Evolutionary conservation across 1,140 invertebrate species (phyloP), one percentile per base, ranked within the genome.

Genomic region (Matsumurasca onukii): DNA sequence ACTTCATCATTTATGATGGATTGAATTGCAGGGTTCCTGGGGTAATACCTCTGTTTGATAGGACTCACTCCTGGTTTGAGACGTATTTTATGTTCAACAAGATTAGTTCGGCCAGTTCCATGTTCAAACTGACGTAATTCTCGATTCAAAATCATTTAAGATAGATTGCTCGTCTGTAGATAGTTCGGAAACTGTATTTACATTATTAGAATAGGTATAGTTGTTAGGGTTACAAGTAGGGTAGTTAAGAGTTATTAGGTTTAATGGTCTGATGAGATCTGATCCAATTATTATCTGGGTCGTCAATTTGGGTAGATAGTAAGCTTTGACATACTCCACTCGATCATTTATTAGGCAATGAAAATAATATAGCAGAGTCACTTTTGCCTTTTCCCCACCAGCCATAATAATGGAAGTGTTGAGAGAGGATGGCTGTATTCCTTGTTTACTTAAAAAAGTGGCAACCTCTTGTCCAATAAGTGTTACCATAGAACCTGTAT

Each of bases 1-100:
- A 75, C 68, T 51, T 76, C 70, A 2, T 70, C 22, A 31, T 71
- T 57, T 12, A 72, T 71, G 17, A 70, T 69, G 17, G 12, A 2
- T 31, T 69, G 70, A 15, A 65, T 62, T 1, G 25, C 48, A 0
- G 66, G 67, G 20, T 59, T 48, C 3, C 30, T 25, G 13, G 67
- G 64, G 25, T 73, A 69, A 24, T 71, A 67, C 24, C 70, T 34
- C 31, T 73, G 68, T 45, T 69, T 69, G 29, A 67, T 45, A 3
- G 66, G 70, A n/a, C 20, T n/a, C 9, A 45, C 34, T 0, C n/a
- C 27, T 17, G 20, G 22, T 20, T 48, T 66, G 2, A 45, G 29
- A 3, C 49, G 45, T 48, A 67, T 67, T 25, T 57, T 17, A 51
- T 67, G 66, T 59, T 55, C 49, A 1, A 55, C 27, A n/a, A 67